A percentile compares a stretch with the other conserved stretches of the same genome.
These are phyloP conservation scores for Caenorhabditis zanzibari DNA, from an alignment of 2,888 invertebrate species.

Conservation along the genomic window DNA sequence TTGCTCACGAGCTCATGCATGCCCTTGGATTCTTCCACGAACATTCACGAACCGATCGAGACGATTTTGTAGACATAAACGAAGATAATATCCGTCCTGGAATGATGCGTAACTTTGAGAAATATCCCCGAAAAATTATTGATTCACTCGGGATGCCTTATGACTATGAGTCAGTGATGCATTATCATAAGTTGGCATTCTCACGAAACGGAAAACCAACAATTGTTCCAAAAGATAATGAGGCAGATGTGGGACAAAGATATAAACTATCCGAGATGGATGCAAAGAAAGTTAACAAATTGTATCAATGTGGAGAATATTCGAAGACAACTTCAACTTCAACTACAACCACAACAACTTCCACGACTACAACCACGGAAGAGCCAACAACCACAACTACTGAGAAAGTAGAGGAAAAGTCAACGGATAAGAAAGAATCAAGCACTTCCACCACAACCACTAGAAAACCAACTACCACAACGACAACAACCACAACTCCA, in stretches of 20 bases:
- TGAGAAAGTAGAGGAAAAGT: constrained; percentile 28
- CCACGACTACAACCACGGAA: constrained; percentile 52
- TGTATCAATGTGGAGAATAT: constrained; percentile 84
- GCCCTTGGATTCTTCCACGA: constrained; percentile 90
- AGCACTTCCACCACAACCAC: constrained; percentile 56
- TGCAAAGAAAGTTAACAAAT: constrained; percentile 82
- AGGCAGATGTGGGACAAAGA: constrained; percentile 82
- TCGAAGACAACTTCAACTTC: constrained; percentile 69
- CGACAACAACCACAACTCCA: constrained; percentile 55
- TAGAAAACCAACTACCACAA: constrained; percentile 54
- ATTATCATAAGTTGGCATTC: constrained; percentile 87
- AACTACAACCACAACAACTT: constrained; percentile 65
- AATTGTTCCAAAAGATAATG: constrained; percentile 84
- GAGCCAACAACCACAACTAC: constrained; percentile 47
- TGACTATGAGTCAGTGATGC: constrained; percentile 89
- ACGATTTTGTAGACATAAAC: constrained; percentile 88
- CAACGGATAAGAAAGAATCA: constrained; percentile 33
- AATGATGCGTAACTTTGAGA: constrained; percentile 85
- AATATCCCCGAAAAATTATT: constrained; percentile 84
- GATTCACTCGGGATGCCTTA: constrained; percentile 87
- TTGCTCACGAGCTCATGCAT: constrained; percentile 90
- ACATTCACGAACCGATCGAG: constrained; percentile 90
- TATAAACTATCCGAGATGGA: constrained; percentile 81
- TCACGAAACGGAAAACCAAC: constrained; percentile 85
- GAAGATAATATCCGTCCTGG: constrained; percentile 88